A percentile compares a stretch with the other conserved stretches of the same genome.
Conservation (phyloP, 2,113 vertebrate genomes). For the Varanus salvator region DNA sequence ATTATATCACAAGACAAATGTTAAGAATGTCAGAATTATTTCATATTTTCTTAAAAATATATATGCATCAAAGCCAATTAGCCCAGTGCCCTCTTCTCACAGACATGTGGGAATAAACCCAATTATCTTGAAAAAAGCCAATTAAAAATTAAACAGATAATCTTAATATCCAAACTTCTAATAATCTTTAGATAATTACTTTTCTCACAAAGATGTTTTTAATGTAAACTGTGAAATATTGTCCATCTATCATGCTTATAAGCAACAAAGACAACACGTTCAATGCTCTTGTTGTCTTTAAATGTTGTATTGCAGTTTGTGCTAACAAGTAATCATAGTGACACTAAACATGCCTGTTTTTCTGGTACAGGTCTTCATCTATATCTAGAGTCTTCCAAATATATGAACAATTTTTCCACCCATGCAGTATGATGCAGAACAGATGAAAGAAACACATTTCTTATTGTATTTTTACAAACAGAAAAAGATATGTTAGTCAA, state of each 20-base stretch:
- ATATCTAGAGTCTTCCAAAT: constrained; percentile 40
- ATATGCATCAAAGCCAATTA: constrained; percentile 69
- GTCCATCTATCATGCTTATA: constrained; percentile 62
- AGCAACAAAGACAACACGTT: constrained; percentile 55
- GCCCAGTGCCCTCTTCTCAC: constrained; percentile 44
- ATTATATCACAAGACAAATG: constrained; percentile 1
- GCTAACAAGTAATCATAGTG: constrained; percentile 67
- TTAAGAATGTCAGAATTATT: constrained; percentile 50
- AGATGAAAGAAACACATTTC: not conserved
- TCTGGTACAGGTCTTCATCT: constrained; percentile 44
- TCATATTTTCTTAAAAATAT: constrained; percentile 59
- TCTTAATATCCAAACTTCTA: constrained; percentile 61
- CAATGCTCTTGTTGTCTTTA: constrained; percentile 58
- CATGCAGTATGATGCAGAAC: not conserved
- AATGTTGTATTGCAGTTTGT: constrained; percentile 63
- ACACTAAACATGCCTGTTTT: constrained; percentile 63
- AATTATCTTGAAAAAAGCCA: constrained; percentile 72
- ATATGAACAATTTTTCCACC: constrained; percentile 48
- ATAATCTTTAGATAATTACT: constrained; percentile 75
- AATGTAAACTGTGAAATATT: constrained; percentile 75
- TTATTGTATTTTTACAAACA: not conserved
- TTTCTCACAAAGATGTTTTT: constrained; percentile 75
- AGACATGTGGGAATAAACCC: constrained; percentile 57
- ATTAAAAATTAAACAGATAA: constrained; percentile 75
- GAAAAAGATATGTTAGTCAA: constrained; percentile 21